phyloP scores from a whole-genome alignment of 2,797 vertebrate genomes.

The Sebastes paucispinis region DNA sequence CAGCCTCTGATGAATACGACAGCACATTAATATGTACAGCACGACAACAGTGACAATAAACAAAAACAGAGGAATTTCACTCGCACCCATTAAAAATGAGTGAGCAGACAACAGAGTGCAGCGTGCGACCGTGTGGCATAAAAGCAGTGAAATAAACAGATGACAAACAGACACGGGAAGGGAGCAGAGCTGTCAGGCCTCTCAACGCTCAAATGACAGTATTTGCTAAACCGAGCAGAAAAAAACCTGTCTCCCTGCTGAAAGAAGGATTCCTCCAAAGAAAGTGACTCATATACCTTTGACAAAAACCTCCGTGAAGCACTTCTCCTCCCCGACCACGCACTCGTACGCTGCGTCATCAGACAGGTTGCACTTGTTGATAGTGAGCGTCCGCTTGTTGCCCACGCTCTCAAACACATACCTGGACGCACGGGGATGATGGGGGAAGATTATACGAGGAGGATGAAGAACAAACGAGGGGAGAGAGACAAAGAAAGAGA shows the following conservation, averaged over 20 bases:
- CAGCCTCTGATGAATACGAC: constrained; percentile 11
- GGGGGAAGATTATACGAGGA: constrained; percentile 18
- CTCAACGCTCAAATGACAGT: constrained; percentile 42
- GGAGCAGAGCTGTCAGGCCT: constrained; percentile 55
- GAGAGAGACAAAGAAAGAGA: not conserved
- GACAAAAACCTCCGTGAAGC: constrained; percentile 89
- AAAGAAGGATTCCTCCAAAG: constrained; percentile 55
- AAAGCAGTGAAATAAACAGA: constrained; percentile 54
- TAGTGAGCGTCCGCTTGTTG: constrained; percentile 88
- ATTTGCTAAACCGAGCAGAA: constrained; percentile 53
- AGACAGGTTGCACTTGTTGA: constrained; percentile 91
- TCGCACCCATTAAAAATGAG: constrained; percentile 57
- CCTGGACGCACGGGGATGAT: constrained; percentile 67
- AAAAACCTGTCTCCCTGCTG: constrained; percentile 10
- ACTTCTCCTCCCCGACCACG: constrained; percentile 87
- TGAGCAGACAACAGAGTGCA: constrained; percentile 51
- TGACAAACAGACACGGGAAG: constrained; percentile 48
- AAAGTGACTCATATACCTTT: constrained; percentile 83
- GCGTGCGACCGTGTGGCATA: constrained; percentile 28
- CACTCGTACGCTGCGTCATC: constrained; percentile 93
- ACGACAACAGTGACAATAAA: constrained; percentile 30
- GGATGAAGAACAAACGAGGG: constrained; percentile 2
- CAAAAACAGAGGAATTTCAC: constrained; percentile 38
- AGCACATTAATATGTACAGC: constrained; percentile 16
- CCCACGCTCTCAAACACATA: constrained; percentile 92